Conservation (phyloP, 2,797 vertebrate species). For the Streptopelia turtur region DNA sequence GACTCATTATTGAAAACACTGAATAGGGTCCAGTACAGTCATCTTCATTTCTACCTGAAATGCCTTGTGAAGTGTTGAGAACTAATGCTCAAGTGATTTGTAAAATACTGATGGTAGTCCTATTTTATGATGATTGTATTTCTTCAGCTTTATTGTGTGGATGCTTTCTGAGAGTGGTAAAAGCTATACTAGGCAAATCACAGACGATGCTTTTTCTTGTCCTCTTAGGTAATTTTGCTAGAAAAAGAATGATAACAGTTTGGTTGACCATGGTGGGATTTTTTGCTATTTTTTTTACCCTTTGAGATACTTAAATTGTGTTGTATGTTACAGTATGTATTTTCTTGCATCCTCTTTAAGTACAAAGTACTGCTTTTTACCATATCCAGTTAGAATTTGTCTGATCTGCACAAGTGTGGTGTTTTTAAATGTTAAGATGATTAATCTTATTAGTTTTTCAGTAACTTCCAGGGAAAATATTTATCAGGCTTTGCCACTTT, state of each 20-base stretch:
- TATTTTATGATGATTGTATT: background rate
- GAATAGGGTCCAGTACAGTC: background rate
- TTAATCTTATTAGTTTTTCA: background rate
- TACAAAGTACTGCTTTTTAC: background rate
- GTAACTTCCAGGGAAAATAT: background rate
- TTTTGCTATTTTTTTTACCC: background rate
- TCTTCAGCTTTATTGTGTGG: background rate
- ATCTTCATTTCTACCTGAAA: background rate
- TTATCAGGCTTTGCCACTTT: background rate
- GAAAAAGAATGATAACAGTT: background rate
- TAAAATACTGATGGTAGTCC: background rate
- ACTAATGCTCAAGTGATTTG: background rate
- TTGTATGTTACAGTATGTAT: background rate
- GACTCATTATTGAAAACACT: background rate
- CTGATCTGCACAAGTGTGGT: background rate
- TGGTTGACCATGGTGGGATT: fast-evolving
- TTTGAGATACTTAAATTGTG: background rate
- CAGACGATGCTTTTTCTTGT: background rate
- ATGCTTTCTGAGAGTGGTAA: background rate
- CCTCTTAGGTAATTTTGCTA: background rate
- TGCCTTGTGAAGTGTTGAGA: background rate
- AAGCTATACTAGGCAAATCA: background rate
- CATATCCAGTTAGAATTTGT: background rate
- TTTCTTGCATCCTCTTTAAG: background rate
- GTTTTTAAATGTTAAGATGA: background rate